phyloP scores from a whole-genome alignment of 2,888 invertebrate species.

The Holacanthella duospinosa region DNA sequence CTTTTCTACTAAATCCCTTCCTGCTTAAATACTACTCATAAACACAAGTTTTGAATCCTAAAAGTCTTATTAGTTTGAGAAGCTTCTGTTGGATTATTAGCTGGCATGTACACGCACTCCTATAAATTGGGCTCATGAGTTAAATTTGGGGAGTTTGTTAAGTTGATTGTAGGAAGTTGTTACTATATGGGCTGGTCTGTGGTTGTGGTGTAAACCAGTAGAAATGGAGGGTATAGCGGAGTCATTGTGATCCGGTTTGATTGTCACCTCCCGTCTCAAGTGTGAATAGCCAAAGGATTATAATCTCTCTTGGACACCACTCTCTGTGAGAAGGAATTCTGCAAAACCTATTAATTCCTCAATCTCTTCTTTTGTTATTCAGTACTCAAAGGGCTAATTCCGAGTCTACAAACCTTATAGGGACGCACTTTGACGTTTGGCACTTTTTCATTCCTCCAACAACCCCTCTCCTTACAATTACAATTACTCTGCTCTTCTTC shows the following conservation, averaged over 20 bases:
- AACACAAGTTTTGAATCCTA: too few relatives aligned
- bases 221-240: not conserved
- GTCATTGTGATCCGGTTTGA: conserved; percentile 9
- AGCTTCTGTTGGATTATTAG: too few relatives aligned
- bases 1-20: not conserved
- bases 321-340: conserved; percentile 1
- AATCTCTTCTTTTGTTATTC: conserved; percentile 8
- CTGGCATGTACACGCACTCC: too few relatives aligned
- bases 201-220: not conserved
- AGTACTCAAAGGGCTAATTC: not conserved
- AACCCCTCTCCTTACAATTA: not conserved
- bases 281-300: conserved; percentile 25
- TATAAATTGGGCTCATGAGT: too few relatives aligned
- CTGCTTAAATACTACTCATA: too few relatives aligned
- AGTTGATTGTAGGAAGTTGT: too few relatives aligned
- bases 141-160: too few relatives aligned
- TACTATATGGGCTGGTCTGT: too few relatives aligned
- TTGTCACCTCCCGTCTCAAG: conserved; percentile 31
- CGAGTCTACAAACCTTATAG: not conserved
- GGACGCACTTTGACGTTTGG: not conserved
- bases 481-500: not conserved
- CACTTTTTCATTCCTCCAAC: not conserved
- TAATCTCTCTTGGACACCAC: conserved; percentile 30
- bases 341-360: not conserved
- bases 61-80: too few relatives aligned